These are phyloP conservation scores for Turritopsis rubra DNA, from an alignment of 30 jellyfish, hydroid and myxozoan species.

Conservation along the genomic window DNA sequence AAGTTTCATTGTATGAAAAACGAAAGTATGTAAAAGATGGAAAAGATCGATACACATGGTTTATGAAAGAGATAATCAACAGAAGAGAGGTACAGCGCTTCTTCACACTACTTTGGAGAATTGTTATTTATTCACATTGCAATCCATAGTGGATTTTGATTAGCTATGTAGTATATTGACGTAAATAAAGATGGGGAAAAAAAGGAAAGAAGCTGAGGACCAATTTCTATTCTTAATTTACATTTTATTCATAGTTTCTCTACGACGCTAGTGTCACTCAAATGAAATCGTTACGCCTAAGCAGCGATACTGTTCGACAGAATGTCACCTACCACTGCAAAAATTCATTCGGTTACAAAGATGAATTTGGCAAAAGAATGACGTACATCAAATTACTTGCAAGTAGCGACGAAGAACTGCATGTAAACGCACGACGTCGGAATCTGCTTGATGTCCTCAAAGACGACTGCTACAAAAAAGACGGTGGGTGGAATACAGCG, in stretches of 20 bases:
- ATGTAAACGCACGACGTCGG: constrained; percentile 32
- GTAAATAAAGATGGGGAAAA: too few relatives aligned
- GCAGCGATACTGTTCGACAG: constrained; percentile 69
- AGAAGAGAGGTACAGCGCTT: not conserved
- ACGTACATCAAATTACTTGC: constrained; percentile 61
- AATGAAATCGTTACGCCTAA: constrained; percentile 45
- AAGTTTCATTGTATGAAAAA: constrained; percentile 18
- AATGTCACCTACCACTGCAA: constrained; percentile 75
- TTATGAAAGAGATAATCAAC: constrained; percentile 41
- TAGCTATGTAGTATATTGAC: not conserved
- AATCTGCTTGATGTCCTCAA: constrained; percentile 38
- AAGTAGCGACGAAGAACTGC: constrained; percentile 58
- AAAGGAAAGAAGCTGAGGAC: too few relatives aligned
- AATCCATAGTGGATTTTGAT: not conserved
- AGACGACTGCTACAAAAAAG: constrained; percentile 75
- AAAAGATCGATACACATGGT: constrained; percentile 49
- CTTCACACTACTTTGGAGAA: too few relatives aligned
- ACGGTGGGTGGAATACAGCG: constrained; percentile 86
- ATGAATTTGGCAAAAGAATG: constrained; percentile 31
- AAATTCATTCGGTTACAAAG: constrained; percentile 62
- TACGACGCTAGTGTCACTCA: constrained; percentile 22
- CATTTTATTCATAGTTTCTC: not conserved
- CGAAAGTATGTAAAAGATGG: constrained; percentile 53
- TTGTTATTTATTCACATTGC: too few relatives aligned
- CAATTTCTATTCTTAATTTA: too few relatives aligned